Evolutionary conservation across 2,113 vertebrate species (phyloP).

Genomic region (Epinephelus moara): DNA sequence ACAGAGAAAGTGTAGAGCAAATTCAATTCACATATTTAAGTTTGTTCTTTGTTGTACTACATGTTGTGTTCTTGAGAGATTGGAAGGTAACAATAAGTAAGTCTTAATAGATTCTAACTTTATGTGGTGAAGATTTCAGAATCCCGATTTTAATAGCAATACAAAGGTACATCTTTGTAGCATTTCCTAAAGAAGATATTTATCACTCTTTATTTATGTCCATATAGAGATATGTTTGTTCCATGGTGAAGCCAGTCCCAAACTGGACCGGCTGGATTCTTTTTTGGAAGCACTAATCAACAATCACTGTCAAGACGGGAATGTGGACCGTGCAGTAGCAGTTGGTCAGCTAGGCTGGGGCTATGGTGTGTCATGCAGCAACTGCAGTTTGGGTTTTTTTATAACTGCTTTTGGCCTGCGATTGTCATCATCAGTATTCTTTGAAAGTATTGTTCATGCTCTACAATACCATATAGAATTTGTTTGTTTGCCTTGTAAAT

Average conservation of each 20-base stretch:
- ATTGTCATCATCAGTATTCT: not conserved
- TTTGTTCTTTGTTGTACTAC: too few species aligned
- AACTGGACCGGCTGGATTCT: constrained; percentile 8
- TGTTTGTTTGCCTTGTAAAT: not conserved
- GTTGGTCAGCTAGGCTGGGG: not conserved
- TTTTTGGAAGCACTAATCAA: not conserved
- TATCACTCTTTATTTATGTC: not conserved
- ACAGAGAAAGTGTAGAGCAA: not conserved
- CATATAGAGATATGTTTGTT: not conserved
- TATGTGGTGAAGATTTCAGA: not conserved
- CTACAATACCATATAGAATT: not conserved
- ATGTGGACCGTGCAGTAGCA: not conserved
- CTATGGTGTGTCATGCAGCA: not conserved
- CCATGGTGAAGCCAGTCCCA: not conserved
- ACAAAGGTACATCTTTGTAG: not conserved
- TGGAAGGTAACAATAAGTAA: too few species aligned
- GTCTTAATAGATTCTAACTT: not conserved
- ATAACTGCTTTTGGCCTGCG: not conserved
- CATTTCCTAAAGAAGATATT: not conserved
- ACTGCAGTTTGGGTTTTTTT: not conserved
- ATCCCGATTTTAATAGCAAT: not conserved
- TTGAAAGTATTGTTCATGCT: too few species aligned
- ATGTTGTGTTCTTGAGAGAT: too few species aligned
- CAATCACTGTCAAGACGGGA: not conserved
- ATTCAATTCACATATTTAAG: not conserved